phyloP scores from a whole-genome alignment of 2,113 vertebrate genomes.

The Chaetodon trifascialis region DNA sequence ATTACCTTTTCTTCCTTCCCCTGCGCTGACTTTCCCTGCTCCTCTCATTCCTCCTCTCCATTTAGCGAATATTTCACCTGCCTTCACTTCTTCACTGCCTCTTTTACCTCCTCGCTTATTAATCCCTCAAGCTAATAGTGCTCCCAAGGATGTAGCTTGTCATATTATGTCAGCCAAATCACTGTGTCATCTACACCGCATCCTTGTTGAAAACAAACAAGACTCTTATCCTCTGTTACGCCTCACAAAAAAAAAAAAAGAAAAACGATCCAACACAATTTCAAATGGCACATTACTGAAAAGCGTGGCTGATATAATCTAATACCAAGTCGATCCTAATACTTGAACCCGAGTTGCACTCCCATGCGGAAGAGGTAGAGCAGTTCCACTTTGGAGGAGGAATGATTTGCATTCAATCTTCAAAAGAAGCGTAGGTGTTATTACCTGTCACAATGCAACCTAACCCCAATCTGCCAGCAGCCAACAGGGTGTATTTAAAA shows the following conservation, averaged over 20 bases:
- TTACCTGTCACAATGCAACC: conserved; percentile 69
- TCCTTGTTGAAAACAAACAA: conserved; percentile 37
- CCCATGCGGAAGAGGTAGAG: conserved; percentile 9
- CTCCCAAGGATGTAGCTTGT: conserved; percentile 49
- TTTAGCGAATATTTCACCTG: conserved; percentile 32
- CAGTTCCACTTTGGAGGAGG: conserved; percentile 36
- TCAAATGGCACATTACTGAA: conserved; percentile 44
- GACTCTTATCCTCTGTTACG: background rate
- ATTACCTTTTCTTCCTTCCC: conserved; percentile 15
- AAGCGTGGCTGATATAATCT: conserved; percentile 47
- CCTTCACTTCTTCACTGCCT: conserved; percentile 33
- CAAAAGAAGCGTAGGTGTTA: conserved; percentile 54
- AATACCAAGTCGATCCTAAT: conserved; percentile 43
- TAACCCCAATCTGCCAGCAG: conserved; percentile 68
- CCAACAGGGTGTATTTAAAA: conserved; percentile 33
- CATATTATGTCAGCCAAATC: conserved; percentile 48
- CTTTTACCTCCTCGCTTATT: conserved; percentile 46
- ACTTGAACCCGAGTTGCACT: conserved; percentile 54
- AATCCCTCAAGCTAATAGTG: conserved; percentile 48
- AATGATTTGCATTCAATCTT: conserved; percentile 77
- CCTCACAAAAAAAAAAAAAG: background rate
- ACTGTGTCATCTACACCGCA: conserved; percentile 28
- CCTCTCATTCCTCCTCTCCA: background rate
- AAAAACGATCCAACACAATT: conserved; percentile 13
- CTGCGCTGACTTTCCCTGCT: background rate